Conservation (phyloP, 2,888 invertebrate species). For the Drosophila melanosoma region DNA sequence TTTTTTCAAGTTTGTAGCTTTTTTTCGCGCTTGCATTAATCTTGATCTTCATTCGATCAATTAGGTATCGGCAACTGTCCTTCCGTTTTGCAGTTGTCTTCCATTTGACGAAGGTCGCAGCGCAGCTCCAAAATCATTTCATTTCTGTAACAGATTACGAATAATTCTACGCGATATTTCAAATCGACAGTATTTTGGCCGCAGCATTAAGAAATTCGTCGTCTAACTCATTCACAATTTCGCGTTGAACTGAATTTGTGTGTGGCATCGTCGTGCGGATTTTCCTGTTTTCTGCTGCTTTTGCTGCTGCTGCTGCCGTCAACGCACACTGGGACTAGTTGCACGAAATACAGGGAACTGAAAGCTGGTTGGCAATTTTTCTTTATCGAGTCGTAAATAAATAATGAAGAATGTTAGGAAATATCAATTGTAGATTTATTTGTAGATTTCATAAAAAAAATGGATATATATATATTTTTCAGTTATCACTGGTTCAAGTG, state of each 20-base stretch:
- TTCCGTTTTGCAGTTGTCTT: conserved; percentile 39
- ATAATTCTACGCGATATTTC: conserved; percentile 31
- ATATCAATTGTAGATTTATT: background rate
- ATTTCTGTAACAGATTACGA: conserved; percentile 51
- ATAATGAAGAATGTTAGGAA: background rate
- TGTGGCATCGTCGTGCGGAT: conserved; percentile 75
- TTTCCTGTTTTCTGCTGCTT: conserved; percentile 72
- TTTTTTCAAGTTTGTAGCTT: conserved; percentile 9
- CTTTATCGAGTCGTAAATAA: background rate
- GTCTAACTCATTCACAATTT: conserved; percentile 77
- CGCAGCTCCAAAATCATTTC: conserved; percentile 29
- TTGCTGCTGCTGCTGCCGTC: conserved; percentile 37
- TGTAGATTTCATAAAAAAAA: background rate
- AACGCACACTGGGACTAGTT: conserved; percentile 37
- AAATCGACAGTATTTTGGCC: conserved; percentile 19
- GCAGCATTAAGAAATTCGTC: conserved; percentile 56
- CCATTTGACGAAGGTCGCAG: conserved; percentile 33
- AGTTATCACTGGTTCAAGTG: background rate
- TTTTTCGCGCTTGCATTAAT: conserved; percentile 40
- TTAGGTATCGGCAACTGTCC: conserved; percentile 42
- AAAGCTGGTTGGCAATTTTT: background rate
- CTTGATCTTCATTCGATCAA: conserved; percentile 42
- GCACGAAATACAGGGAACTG: background rate
- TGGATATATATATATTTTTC: fast-evolving
- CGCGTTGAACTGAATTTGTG: conserved; percentile 77